These are phyloP conservation scores for Cygnus atratus DNA, from an alignment of 2,113 vertebrate genomes.

Conservation along the genomic window DNA sequence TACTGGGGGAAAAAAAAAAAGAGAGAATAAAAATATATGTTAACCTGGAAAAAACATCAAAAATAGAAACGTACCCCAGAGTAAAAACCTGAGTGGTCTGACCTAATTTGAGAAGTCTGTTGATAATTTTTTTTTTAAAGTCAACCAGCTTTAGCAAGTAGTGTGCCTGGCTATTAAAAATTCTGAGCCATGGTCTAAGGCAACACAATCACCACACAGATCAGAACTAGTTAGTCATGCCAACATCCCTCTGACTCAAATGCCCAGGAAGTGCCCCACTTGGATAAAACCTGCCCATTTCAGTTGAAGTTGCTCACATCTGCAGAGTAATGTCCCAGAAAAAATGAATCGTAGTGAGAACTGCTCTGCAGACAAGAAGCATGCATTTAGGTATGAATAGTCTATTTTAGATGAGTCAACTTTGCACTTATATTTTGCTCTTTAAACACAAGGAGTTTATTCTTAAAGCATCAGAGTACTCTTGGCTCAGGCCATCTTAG, in stretches of 20 bases:
- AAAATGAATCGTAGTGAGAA: slow-evolving; percentile 53
- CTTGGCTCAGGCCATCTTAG: slow-evolving; percentile 54
- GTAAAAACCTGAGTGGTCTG: slow-evolving; percentile 19
- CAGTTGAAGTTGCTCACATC: slow-evolving; percentile 57
- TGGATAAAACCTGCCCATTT: slow-evolving; percentile 48
- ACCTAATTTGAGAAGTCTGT: slow-evolving; percentile 29
- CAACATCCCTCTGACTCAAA: slow-evolving; percentile 14
- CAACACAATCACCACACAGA: slow-evolving; percentile 54
- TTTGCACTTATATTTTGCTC: slow-evolving; percentile 58
- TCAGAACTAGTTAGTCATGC: slow-evolving; percentile 46
- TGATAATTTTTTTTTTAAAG: not conserved
- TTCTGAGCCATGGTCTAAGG: slow-evolving; percentile 39
- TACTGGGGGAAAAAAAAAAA: not conserved
- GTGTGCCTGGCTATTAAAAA: slow-evolving; percentile 5
- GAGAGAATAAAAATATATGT: not conserved
- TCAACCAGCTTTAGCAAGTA: slow-evolving; percentile 21
- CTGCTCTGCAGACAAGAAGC: slow-evolving; percentile 25
- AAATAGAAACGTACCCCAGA: not conserved
- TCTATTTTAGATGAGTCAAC: slow-evolving; percentile 53
- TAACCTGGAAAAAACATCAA: not conserved
- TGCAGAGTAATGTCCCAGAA: slow-evolving; percentile 18
- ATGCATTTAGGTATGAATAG: slow-evolving; percentile 53
- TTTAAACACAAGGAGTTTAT: slow-evolving; percentile 58
- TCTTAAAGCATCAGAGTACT: slow-evolving; percentile 52
- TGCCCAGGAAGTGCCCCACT: slow-evolving; percentile 52